Conservation (phyloP, 2,888 invertebrate species). For the Drosophila emarginata region DNA sequence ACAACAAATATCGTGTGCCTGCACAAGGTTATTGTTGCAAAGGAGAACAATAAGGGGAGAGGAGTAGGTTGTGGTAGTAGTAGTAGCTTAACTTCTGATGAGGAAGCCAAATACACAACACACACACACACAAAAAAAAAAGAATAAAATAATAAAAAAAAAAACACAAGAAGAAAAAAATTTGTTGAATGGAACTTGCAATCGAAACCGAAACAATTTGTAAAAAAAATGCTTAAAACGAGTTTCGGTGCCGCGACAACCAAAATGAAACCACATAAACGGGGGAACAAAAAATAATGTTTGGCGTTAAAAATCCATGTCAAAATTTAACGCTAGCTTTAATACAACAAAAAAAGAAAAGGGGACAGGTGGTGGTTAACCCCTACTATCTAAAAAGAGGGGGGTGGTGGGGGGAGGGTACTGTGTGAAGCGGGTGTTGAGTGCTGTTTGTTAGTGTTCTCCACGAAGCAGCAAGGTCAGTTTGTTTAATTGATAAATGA, state of each 20-base stretch:
- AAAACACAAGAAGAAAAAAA: conserved; percentile 45
- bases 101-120: conserved; percentile 52
- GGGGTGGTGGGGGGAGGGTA: conserved; percentile 29
- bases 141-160: conserved; percentile 1
- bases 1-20: conserved; percentile 47
- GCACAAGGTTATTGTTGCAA: conserved; percentile 53
- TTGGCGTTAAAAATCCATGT: conserved; percentile 71
- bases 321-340: conserved; percentile 71
- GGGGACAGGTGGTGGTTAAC: conserved; percentile 13
- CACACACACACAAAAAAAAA: conserved; percentile 22
- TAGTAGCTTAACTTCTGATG: conserved; percentile 51
- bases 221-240: conserved; percentile 51
- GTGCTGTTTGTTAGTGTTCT: conserved; percentile 33
- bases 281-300: conserved; percentile 39
- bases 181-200: conserved; percentile 30
- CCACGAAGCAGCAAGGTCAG: conserved; percentile 55
- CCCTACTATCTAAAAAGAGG: neutral
- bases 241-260: conserved; percentile 65
- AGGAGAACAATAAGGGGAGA: conserved; percentile 25
- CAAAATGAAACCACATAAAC: conserved; percentile 27
- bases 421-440: conserved; percentile 29
- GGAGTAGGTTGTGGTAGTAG: neutral
- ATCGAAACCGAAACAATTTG: conserved; percentile 13
- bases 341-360: conserved; percentile 14
- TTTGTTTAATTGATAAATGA: conserved; percentile 63